phyloP scores from a whole-genome alignment of 2,888 invertebrate genomes.

The Aphidius colemani region DNA sequence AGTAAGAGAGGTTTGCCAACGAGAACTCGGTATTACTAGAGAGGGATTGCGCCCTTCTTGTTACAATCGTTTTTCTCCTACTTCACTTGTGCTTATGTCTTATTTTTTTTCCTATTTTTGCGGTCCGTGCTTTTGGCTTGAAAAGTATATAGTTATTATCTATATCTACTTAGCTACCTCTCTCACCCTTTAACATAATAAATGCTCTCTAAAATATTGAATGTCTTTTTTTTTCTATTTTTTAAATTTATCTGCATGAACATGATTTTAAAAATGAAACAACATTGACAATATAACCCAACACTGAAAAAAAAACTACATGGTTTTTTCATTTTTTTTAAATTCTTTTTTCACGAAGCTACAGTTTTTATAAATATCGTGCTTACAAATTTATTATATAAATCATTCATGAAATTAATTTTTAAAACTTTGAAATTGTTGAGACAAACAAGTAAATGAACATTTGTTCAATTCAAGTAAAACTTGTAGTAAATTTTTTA shows the following conservation, averaged over 20 bases:
- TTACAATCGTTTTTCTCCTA: slow-evolving; percentile 23
- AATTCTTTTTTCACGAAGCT: neutral
- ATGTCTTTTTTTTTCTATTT: slow-evolving; percentile 19
- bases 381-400: too few relatives aligned
- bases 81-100: slow-evolving; percentile 21
- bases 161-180: slow-evolving; percentile 27
- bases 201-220: slow-evolving; percentile 31
- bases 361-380: too few relatives aligned
- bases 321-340: neutral
- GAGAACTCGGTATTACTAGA: slow-evolving; percentile 28
- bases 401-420: too few relatives aligned
- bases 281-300: too few relatives aligned
- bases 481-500: too few relatives aligned
- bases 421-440: too few relatives aligned
- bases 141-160: slow-evolving; percentile 13
- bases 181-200: slow-evolving; percentile 21
- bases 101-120: slow-evolving; percentile 25
- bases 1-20: slow-evolving; percentile 28
- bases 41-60: slow-evolving; percentile 31
- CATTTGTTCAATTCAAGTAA: too few relatives aligned
- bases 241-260: neutral
- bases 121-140: slow-evolving; percentile 22
- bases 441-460: too few relatives aligned
- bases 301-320: too few relatives aligned
- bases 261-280: too few relatives aligned